Evolutionary conservation across 2,888 invertebrate species (phyloP).

Genomic region (Agapostemon virescens): DNA sequence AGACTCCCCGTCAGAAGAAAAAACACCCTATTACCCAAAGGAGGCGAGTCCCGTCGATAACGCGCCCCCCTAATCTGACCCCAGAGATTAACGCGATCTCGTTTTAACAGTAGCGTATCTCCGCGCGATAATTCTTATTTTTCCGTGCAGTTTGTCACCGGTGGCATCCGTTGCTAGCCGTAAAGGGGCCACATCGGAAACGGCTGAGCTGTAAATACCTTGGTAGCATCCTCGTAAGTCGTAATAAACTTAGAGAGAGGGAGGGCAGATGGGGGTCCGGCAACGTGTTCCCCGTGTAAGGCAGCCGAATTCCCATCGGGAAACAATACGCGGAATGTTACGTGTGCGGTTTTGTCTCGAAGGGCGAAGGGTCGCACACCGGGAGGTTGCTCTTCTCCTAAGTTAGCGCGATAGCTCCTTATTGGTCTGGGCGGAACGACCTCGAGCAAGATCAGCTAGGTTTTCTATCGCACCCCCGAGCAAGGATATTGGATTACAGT

Average conservation of each 20-base stretch:
- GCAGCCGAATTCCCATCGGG: slow-evolving; percentile 59
- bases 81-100: slow-evolving; percentile 50
- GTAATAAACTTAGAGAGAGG: slow-evolving; percentile 66
- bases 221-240: slow-evolving; percentile 69
- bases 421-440: slow-evolving; percentile 58
- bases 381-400: slow-evolving; percentile 35
- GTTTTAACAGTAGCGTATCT: slow-evolving; percentile 34
- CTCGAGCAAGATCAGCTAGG: slow-evolving; percentile 55
- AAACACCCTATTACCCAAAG: slow-evolving; percentile 2
- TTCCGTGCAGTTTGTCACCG: slow-evolving; percentile 48
- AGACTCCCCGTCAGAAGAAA: not conserved
- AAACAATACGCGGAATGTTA: slow-evolving; percentile 59
- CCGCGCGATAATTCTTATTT: slow-evolving; percentile 54
- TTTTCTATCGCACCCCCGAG: slow-evolving; percentile 58
- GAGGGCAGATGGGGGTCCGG: slow-evolving; percentile 44
- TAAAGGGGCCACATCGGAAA: slow-evolving; percentile 56
- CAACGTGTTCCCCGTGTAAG: slow-evolving; percentile 60
- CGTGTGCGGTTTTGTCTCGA: slow-evolving; percentile 31
- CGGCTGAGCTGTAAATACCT: slow-evolving; percentile 69
- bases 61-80: slow-evolving; percentile 3
- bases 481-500: slow-evolving; percentile 69
- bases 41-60: slow-evolving; percentile 18
- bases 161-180: slow-evolving; percentile 31
- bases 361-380: slow-evolving; percentile 35
- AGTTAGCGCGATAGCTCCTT: slow-evolving; percentile 50